Evolutionary conservation across 2,888 invertebrate genomes (phyloP).

Genomic region (Lagria hirta): DNA sequence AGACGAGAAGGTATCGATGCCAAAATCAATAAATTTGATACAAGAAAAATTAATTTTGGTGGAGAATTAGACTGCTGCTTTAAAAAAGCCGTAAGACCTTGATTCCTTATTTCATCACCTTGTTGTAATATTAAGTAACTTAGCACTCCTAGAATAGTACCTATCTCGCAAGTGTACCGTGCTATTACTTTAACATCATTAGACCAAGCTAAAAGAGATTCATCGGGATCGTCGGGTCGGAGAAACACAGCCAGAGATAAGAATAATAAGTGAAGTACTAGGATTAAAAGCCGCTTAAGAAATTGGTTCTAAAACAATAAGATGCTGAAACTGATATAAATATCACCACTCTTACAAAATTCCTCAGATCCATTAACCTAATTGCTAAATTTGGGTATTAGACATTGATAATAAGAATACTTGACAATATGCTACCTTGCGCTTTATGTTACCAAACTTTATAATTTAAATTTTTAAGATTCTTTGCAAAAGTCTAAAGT

Average conservation of each 20-base stretch:
- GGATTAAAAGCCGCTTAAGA: conserved; percentile 83
- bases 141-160: conserved; percentile 82
- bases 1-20: conserved; percentile 87
- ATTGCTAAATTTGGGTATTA: no score
- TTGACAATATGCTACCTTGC: no score
- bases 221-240: conserved; percentile 69
- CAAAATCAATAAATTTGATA: conserved; percentile 87
- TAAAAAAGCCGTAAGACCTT: conserved; percentile 85
- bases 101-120: conserved; percentile 92
- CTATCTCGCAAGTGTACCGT: conserved; percentile 76
- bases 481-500: no score
- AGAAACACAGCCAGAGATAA: conserved; percentile 90
- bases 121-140: conserved; percentile 90
- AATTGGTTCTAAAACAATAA: conserved; percentile 76
- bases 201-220: conserved; percentile 58
- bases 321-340: background rate
- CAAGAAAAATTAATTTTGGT: conserved; percentile 89
- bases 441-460: no score
- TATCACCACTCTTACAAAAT: background rate
- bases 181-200: conserved; percentile 57
- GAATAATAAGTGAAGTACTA: conserved; percentile 82
- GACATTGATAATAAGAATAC: conserved; percentile 1
- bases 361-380: background rate
- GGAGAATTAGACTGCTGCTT: conserved; percentile 94
- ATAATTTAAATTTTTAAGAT: no score